Conservation (phyloP, 2,888 invertebrate species). For the Xestia ashworthii region DNA sequence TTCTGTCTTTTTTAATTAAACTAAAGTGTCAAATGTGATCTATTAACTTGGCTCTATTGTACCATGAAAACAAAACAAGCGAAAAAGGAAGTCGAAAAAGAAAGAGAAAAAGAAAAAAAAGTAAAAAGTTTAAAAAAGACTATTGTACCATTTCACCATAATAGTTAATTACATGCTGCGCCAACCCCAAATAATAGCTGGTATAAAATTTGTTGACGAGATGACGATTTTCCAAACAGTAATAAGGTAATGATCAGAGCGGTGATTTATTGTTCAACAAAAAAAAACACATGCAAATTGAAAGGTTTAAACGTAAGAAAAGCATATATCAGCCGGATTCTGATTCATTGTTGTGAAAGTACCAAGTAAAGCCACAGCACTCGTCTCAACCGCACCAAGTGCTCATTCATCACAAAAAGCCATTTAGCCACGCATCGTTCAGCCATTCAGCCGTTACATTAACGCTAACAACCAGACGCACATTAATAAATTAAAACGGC, state of each 20-base stretch:
- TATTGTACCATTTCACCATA: background rate
- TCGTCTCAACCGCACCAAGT: background rate
- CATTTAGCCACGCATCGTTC: slow-evolving; percentile 10
- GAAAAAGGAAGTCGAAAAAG: no score
- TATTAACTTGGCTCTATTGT: no score
- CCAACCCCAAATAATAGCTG: background rate
- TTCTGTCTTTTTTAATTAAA: no score
- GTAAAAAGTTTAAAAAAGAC: no score
- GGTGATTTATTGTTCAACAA: background rate
- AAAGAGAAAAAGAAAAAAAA: no score
- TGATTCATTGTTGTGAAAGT: background rate
- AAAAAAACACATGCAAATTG: background rate
- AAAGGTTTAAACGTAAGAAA: background rate
- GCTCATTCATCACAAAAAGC: background rate
- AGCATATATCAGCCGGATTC: background rate
- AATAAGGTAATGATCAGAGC: background rate
- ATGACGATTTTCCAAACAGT: background rate
- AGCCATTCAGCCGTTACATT: background rate
- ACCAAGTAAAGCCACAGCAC: background rate
- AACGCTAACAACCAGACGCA: slow-evolving; percentile 19
- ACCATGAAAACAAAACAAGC: no score
- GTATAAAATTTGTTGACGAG: background rate
- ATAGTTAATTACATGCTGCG: background rate
- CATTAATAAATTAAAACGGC: slow-evolving; percentile 49
- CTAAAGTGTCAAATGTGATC: no score